phyloP scores from a whole-genome alignment of 2,797 vertebrate species.

The Rhinatrema bivittatum region DNA sequence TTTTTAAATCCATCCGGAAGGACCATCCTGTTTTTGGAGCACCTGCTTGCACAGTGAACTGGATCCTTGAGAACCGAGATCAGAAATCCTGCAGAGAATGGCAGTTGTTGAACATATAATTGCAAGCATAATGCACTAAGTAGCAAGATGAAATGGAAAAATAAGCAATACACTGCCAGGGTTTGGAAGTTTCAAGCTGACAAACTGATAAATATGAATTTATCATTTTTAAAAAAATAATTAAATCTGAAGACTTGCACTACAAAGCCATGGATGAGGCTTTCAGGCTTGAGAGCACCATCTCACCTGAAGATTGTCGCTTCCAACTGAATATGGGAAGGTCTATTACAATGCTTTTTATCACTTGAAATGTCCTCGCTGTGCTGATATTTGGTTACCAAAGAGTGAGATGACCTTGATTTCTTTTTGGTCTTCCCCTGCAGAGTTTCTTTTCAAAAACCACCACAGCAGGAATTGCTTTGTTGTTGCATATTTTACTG shows the following conservation, averaged over 20 bases:
- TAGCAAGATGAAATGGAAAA: background rate
- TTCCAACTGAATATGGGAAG: conserved; percentile 28
- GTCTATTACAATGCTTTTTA: conserved; percentile 32
- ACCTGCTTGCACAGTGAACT: conserved; percentile 3
- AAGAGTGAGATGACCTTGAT: conserved; percentile 68
- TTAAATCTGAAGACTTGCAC: conserved; percentile 63
- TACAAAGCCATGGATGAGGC: conserved; percentile 54
- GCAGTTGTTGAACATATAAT: background rate
- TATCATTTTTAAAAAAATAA: conserved; percentile 38
- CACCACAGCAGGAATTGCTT: conserved; percentile 35
- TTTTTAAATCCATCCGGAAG: too few species aligned
- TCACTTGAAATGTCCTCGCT: conserved; percentile 57
- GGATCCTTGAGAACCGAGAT: conserved; percentile 14
- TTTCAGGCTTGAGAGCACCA: conserved; percentile 36
- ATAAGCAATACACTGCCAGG: conserved; percentile 16
- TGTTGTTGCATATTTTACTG: conserved; percentile 42
- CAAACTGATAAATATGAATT: conserved; percentile 9
- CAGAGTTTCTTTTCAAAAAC: conserved; percentile 43
- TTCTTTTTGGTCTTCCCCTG: conserved; percentile 50
- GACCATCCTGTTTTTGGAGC: too few species aligned
- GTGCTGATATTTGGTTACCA: conserved; percentile 78
- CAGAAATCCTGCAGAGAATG: conserved; percentile 12
- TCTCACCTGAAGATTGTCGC: conserved; percentile 47
- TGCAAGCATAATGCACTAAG: background rate
- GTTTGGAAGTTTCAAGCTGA: conserved; percentile 35